Evolutionary conservation across 2,113 vertebrate species (phyloP), one percentile per base, ranked within the genome.

Genomic region (Phoxinus phoxinus): DNA sequence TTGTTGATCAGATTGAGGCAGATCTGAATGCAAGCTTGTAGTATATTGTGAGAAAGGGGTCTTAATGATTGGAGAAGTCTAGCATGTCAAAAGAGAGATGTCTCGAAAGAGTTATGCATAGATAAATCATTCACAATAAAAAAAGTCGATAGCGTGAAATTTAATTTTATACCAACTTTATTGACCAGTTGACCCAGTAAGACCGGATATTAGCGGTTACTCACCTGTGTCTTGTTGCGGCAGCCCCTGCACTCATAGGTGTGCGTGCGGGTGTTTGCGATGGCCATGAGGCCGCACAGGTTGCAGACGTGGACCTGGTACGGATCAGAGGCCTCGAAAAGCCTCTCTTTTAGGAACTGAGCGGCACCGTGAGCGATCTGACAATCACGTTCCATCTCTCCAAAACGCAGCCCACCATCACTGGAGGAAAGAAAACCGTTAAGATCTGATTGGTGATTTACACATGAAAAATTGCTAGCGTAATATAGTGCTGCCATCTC

Each of bases 281-380:
- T 99, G 0, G 98, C 98, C 97, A 99, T 99, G 76, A 99, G 96
- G 2, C 98, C 98, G 21, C 98, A 99, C 27, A 99, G 94, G 91
- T 99, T 99, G 88, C 98, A 99, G 0, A 99, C 98, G 0, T 99
- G 98, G 25, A 99, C 98, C 87, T 99, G 98, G 88, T 99, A 99
- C 0, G 98, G 98, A 86, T 99, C 98, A 0, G 98, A 99, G 0
- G 98, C 98, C 92, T 99, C 98, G 63, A 99, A 99, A 85, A 99
- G 89, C 13, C 98, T 94, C 67, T 99, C 98, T 72, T 96, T 93
- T 74, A 99, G 92, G 91, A 99, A 99, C 94, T 99, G 98, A 4
- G 98, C 98, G 0, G 98, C 98, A 35, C 98, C 98, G 0, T 99
- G 98, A 90, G 98, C 98, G 37, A 99, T 99, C 94, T 99, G 98